These are phyloP conservation scores for Papilio helenus DNA, from an alignment of 1,140 invertebrate genomes.

Conservation along the genomic window DNA sequence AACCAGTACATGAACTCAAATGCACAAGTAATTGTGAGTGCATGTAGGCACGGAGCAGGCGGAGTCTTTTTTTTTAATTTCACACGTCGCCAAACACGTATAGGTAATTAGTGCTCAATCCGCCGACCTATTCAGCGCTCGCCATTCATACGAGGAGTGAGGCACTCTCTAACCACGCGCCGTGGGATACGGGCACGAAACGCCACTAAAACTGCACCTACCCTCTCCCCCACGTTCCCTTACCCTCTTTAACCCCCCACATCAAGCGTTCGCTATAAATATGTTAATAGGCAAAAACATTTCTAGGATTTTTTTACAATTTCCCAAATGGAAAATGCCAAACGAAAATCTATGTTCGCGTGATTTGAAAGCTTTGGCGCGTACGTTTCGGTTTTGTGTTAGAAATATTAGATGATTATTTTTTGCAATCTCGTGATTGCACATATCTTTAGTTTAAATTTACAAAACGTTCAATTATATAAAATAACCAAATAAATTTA, in stretches of 20 bases:
- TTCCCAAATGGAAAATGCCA: conserved; percentile 19
- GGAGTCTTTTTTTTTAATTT: conserved; percentile 77
- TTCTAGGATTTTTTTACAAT: conserved; percentile 9
- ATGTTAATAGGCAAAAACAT: conserved; percentile 36
- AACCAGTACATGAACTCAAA: conserved; percentile 33
- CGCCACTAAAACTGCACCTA: conserved; percentile 32
- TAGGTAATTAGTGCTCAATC: conserved; percentile 81
- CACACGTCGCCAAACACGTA: conserved; percentile 71
- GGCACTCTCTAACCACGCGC: conserved; percentile 48
- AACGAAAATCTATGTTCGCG: conserved; percentile 16
- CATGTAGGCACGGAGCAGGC: conserved; percentile 28
- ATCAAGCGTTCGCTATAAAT: conserved; percentile 26
- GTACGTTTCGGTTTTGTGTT: background rate
- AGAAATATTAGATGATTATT: conserved; percentile 7
- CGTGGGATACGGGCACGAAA: conserved; percentile 27
- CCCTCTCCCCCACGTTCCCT: background rate
- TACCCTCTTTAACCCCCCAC: background rate
- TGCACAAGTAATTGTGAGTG: conserved; percentile 37
- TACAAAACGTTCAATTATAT: background rate
- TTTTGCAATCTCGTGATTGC: background rate
- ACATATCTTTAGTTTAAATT: background rate
- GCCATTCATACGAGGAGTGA: conserved; percentile 64
- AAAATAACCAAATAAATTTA: background rate
- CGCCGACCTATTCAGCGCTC: conserved; percentile 65
- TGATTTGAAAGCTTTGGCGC: conserved; percentile 24